Evolutionary conservation across 2,888 invertebrate genomes (phyloP).

Genomic region (Cerastoderma edule): DNA sequence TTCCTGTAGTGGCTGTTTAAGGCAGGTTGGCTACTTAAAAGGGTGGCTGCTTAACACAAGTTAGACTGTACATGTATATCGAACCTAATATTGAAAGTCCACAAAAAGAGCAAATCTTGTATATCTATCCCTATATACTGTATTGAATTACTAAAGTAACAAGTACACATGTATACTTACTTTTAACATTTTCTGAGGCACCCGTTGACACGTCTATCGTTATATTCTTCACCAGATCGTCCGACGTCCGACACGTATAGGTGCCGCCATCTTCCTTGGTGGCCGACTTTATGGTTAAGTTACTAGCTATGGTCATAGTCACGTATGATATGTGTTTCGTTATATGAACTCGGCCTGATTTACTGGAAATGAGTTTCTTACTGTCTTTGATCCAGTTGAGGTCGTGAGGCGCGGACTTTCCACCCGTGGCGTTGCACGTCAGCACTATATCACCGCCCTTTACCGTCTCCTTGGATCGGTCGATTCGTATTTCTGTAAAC

Average conservation of each 20-base stretch:
- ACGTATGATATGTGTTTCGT: constrained; percentile 69
- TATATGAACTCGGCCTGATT: constrained; percentile 62
- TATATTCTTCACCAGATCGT: constrained; percentile 65
- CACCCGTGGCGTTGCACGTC: constrained; percentile 74
- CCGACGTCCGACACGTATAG: constrained; percentile 72
- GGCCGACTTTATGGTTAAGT: constrained; percentile 68
- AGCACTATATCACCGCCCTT: constrained; percentile 67
- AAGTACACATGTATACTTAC: constrained; percentile 41
- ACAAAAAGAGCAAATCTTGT: too few species aligned
- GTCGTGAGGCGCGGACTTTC: constrained; percentile 70
- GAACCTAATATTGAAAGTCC: too few species aligned
- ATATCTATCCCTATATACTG: not conserved
- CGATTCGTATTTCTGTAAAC: constrained; percentile 51
- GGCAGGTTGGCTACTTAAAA: too few species aligned
- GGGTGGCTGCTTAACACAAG: too few species aligned
- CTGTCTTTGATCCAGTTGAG: constrained; percentile 75
- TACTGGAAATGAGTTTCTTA: constrained; percentile 65
- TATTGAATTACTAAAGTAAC: not conserved
- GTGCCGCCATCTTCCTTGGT: constrained; percentile 65
- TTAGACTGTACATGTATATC: too few species aligned
- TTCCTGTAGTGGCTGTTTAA: too few species aligned
- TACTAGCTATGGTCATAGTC: constrained; percentile 70
- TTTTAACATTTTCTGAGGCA: constrained; percentile 44
- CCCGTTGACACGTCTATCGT: constrained; percentile 64
- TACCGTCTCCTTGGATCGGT: constrained; percentile 61